phyloP scores from a whole-genome alignment of 2,113 vertebrate species.

The Microtus richardsoni region DNA sequence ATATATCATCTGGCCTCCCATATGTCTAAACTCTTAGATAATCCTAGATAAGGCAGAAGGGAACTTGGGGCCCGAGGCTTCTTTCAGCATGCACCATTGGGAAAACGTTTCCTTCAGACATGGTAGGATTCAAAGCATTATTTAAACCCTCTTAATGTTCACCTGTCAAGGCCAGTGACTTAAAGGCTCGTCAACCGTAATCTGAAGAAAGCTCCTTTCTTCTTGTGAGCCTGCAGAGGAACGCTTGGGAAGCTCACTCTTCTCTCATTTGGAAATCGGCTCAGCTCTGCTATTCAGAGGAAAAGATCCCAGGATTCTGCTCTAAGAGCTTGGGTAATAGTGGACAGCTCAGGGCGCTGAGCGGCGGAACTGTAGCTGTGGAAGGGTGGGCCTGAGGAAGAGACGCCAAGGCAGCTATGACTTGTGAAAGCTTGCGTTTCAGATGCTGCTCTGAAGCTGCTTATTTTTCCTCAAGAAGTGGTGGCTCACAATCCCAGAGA shows the following conservation, averaged over 20 bases:
- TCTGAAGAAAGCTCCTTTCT: not conserved
- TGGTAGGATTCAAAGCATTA: not conserved
- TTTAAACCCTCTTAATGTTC: not conserved
- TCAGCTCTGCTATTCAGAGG: not conserved
- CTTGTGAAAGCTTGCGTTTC: not conserved
- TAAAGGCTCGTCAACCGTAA: not conserved
- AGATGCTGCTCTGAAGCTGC: not conserved
- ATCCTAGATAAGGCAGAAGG: not conserved
- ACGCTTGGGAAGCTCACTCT: not conserved
- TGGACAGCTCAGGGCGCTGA: not conserved
- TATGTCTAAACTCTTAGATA: not conserved
- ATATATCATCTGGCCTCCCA: not conserved
- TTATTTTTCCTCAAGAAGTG: not conserved
- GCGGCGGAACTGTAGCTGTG: not conserved
- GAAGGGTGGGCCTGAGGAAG: not conserved
- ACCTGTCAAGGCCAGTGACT: not conserved
- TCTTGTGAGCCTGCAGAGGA: not conserved
- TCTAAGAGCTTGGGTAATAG: not conserved
- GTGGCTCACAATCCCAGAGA: not conserved
- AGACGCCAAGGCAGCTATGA: not conserved
- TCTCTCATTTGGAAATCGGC: not conserved
- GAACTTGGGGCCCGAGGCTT: not conserved
- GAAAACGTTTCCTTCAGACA: slow-evolving; percentile 17
- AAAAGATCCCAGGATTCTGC: not conserved
- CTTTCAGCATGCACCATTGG: not conserved